These are phyloP conservation scores for Meriones unguiculatus DNA, from an alignment of 2,113 vertebrate genomes.

Conservation along the genomic window DNA sequence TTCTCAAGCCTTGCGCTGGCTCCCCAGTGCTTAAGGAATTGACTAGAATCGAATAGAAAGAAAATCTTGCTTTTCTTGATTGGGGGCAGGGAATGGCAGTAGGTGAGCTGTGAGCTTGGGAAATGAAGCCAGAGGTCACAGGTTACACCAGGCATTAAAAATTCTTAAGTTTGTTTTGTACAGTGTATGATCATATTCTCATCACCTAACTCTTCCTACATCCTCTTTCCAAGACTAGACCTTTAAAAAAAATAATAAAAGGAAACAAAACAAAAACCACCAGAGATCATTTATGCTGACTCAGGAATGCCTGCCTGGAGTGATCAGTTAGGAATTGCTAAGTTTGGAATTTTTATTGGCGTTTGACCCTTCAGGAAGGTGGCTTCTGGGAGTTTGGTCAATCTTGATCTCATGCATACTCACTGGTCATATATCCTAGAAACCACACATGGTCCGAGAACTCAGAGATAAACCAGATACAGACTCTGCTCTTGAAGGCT, in stretches of 20 bases:
- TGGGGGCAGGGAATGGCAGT: neutral
- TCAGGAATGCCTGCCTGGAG: neutral
- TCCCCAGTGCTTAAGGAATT: neutral
- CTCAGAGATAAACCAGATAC: constrained; percentile 20
- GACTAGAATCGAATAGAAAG: neutral
- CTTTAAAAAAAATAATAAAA: neutral
- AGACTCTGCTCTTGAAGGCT: neutral
- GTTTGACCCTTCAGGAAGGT: neutral
- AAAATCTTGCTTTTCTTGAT: neutral
- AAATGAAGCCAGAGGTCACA: neutral
- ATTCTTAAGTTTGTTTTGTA: neutral
- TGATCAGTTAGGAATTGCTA: neutral
- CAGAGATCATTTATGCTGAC: neutral
- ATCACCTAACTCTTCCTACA: no score
- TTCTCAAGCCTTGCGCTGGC: neutral
- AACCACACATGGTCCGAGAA: neutral
- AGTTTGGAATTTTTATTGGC: constrained; percentile 19
- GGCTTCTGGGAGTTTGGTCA: neutral
- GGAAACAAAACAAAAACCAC: neutral
- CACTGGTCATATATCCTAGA: neutral
- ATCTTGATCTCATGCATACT: neutral
- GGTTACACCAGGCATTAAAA: neutral
- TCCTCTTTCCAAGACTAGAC: neutral
- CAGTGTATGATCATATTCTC: neutral
- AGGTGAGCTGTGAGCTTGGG: neutral